These are phyloP conservation scores for Potorous gilbertii DNA, from an alignment of 2,797 vertebrate genomes.

Conservation along the genomic window DNA sequence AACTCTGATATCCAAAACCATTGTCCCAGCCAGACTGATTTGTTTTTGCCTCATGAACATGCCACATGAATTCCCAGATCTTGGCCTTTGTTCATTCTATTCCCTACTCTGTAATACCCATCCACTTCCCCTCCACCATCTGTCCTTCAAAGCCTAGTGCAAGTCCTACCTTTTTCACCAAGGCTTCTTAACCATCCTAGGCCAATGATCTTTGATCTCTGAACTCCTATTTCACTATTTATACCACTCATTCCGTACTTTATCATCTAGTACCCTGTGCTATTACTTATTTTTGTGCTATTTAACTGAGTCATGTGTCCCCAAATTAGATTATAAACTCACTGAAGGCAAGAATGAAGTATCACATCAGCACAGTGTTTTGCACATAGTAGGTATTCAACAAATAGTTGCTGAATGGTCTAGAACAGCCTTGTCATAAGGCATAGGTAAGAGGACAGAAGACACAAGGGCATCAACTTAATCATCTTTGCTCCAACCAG, in stretches of 20 bases:
- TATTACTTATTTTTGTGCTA: not conserved
- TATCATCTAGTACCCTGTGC: not conserved
- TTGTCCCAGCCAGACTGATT: slow-evolving; percentile 55
- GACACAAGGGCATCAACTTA: not conserved
- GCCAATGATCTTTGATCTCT: not conserved
- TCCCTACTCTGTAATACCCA: slow-evolving; percentile 49
- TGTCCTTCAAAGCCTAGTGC: slow-evolving; percentile 10
- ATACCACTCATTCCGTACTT: not conserved
- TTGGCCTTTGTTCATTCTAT: slow-evolving; percentile 2
- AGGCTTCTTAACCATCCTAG: not conserved
- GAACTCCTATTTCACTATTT: not conserved
- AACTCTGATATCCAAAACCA: slow-evolving; percentile 16
- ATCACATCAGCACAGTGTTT: not conserved
- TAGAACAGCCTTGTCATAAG: slow-evolving; percentile 1
- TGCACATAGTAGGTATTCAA: not conserved
- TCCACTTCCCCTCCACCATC: slow-evolving; percentile 53
- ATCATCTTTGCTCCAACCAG: not conserved
- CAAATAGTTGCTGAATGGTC: slow-evolving; percentile 18
- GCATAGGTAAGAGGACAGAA: not conserved
- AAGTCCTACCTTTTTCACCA: not conserved
- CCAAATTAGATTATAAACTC: slow-evolving; percentile 12
- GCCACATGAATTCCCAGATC: slow-evolving; percentile 68
- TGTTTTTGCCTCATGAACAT: not conserved
- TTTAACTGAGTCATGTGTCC: not conserved
- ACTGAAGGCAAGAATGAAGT: slow-evolving; percentile 33